Evolutionary conservation across 2,797 vertebrate species (phyloP), one percentile per base, ranked within the genome.

Genomic region (Macrochelys suwanniensis): DNA sequence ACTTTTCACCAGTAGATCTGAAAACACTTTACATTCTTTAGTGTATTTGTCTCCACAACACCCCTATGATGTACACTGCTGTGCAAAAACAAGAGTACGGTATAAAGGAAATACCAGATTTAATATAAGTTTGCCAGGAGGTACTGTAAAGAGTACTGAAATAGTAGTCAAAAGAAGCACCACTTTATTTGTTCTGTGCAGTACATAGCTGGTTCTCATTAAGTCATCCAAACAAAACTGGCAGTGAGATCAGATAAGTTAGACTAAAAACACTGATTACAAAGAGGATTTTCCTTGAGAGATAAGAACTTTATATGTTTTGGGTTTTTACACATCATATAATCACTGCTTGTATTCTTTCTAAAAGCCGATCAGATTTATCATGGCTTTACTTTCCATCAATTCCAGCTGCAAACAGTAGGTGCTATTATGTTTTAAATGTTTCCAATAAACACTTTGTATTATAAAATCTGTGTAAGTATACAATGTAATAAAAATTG

Each of bases 361-460:
- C 80, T n/a, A 17, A 85, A 90, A 90, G 26, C 5, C 0, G 10
- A 71, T 2, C 37, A 82, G 68, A 33, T 19, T 56, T 5, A 10
- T 17, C 50, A 77, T 83, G 88, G 71, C 89, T 5, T 65, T 84
- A 92, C 53, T 79, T 79, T 15, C 26, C n/a, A 88, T 23, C 71
- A 31, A 2, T 7, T 92, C 84, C 77, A 51, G 49, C 59, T 7
- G 0, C 1, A 26, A 94, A 45, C 1, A 0, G 82, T 84, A 77
- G 54, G 31, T 84, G 88, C 90, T 68, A 94, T 49, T 74, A 16
- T 26, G 79, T 54, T 65, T 77, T 79, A 83, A 59, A 94, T 6
- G 37, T n/a, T 89, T 95, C 93, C 53, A 61, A 45, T 77, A 89
- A 88, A 91, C 93, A 54, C 11, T 3, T 49, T 49, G 10, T 49